A percentile compares a stretch with the other conserved stretches of the same genome.
Conservation (phyloP, 2,113 vertebrate species). For the Nesogale talazaci region DNA sequence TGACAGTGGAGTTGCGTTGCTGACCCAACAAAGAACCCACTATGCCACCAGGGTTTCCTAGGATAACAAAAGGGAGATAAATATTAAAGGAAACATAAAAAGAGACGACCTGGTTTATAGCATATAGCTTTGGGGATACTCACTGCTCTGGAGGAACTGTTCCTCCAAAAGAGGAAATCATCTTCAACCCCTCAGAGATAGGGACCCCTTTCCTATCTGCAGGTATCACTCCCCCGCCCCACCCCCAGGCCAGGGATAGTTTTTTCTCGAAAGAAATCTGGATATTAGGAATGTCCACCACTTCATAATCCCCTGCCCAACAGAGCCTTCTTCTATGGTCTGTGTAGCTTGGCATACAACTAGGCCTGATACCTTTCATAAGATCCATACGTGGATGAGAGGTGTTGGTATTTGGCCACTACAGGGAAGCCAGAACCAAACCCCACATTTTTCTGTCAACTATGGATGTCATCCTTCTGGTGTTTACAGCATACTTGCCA, state of each 20-base stretch:
- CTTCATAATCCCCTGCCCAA: not conserved
- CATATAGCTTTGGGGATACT: not conserved
- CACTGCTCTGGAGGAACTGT: too few species aligned
- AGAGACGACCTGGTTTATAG: conserved; percentile 1
- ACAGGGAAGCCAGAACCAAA: not conserved
- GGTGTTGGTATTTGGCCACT: not conserved
- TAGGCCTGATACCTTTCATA: not conserved
- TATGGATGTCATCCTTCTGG: not conserved
- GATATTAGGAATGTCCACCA: not conserved
- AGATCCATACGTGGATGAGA: not conserved
- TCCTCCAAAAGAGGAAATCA: not conserved
- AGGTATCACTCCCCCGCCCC: not conserved
- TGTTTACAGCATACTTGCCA: not conserved
- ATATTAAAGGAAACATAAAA: conserved; percentile 14
- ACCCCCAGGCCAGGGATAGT: not conserved
- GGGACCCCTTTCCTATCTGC: not conserved
- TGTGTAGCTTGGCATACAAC: not conserved
- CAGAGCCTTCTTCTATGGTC: not conserved
- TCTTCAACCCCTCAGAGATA: not conserved
- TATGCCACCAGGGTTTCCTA: too few species aligned
- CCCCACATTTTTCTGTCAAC: not conserved
- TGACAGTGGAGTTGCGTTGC: too few species aligned
- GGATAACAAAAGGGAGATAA: not conserved
- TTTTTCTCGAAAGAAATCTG: not conserved
- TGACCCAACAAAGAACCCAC: too few species aligned